Percentiles rank a stretch among this genome's conserved stretches.
Evolutionary conservation across 2,113 vertebrate genomes (phyloP).

Genomic region (Bolborhynchus lineola): DNA sequence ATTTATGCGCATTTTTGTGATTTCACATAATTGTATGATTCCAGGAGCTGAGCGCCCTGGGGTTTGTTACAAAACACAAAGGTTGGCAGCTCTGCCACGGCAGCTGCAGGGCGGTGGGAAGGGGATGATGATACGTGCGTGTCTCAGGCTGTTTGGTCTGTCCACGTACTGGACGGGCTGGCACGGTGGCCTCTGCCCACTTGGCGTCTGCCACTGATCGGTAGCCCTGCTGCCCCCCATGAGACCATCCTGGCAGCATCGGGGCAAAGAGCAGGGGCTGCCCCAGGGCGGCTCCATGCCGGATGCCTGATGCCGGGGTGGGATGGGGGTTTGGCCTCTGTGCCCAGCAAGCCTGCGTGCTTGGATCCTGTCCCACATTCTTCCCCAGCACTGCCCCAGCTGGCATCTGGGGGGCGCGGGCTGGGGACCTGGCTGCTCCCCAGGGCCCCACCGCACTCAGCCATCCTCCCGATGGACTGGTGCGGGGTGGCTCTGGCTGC

Average conservation of each 20-base stretch:
- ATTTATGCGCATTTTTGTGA: not conserved
- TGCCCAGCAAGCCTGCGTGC: not conserved
- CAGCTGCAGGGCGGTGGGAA: not conserved
- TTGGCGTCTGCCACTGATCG: not conserved
- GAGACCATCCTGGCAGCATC: fast-evolving
- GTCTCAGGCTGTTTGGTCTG: not conserved
- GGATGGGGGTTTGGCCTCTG: not conserved
- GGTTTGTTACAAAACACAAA: conserved; percentile 29
- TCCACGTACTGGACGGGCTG: not conserved
- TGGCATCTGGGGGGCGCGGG: not conserved
- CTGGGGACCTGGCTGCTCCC: not conserved
- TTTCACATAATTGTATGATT: not conserved
- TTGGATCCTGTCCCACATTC: not conserved
- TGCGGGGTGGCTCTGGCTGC: not conserved
- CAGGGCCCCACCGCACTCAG: fast-evolving
- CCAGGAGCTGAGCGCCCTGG: not conserved
- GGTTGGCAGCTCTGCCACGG: not conserved
- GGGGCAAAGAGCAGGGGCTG: not conserved
- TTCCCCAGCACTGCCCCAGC: not conserved
- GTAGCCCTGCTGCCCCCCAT: not conserved
- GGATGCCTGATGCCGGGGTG: fast-evolving
- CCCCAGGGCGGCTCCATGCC: fast-evolving
- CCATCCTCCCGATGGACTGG: fast-evolving
- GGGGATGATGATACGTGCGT: not conserved
- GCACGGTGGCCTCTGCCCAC: not conserved